Evolutionary conservation across 2,113 vertebrate genomes (phyloP), one percentile per base, ranked within the genome.

Genomic region (Colinus virginianus): DNA sequence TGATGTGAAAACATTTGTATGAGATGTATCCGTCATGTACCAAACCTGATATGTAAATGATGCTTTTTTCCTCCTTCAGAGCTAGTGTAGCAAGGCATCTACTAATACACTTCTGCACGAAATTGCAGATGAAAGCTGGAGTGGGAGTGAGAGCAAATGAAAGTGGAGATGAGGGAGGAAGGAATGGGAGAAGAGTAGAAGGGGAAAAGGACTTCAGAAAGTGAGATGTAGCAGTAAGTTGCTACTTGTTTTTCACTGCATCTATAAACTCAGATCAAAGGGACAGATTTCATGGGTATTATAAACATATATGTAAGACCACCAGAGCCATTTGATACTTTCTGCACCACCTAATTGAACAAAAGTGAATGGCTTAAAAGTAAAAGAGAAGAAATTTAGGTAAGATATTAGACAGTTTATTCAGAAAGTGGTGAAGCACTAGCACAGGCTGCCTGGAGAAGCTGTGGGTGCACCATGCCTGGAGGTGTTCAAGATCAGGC

Each of bases 91-190:
- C 17, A 34, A 84, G 45, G 58, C 71, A 74, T 32, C 64, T 21
- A 11, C 78, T 64, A 23, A 79, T 17, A 3, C 49, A 9, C 58
- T 76, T 23, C 43, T 45, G 74, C 46, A 20, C 63, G 62, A 40
- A 66, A 63, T 20, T 85, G 75, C 69, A 62, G 69, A 63, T 88
- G 64, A 94, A 91, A 90, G 90, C 69, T 48, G 18, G 49, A 23
- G 82, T 51, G 76, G 62, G 90, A 85, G 75, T 32, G 66, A 45
- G 76, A 84, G 72, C 76, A 32, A 89, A 40, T 6, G 53, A 5
- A 23, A 78, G 49, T 1, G 1, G 69, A 80, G 46, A 66, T 7
- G 3, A 58, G 71, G 36, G 38, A 78, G 53, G 53, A 59, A 46
- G 84, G 55, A 28, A 56, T 3, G 21, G 75, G 67, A 71, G 38